These are phyloP conservation scores for Luperina testacea DNA, from an alignment of 2,888 invertebrate genomes.

Conservation along the genomic window DNA sequence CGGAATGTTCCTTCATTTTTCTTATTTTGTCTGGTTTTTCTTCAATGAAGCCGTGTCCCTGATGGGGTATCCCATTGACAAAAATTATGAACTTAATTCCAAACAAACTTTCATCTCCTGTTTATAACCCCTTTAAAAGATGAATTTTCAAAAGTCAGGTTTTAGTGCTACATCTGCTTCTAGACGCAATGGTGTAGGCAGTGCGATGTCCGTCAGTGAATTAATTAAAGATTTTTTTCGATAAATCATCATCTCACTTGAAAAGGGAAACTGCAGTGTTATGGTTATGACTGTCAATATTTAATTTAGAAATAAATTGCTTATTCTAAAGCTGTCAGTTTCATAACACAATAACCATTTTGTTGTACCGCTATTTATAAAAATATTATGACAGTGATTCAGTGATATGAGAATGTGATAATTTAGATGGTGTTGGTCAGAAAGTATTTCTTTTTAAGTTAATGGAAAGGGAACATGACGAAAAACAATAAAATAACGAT, in stretches of 20 bases:
- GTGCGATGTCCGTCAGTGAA: background rate
- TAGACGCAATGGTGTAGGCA: background rate
- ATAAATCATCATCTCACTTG: background rate
- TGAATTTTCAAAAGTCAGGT: no score
- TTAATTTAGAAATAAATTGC: slow-evolving; percentile 1
- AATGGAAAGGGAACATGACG: slow-evolving; percentile 2
- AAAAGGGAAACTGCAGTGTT: background rate
- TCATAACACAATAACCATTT: slow-evolving; percentile 8
- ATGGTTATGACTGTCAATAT: background rate
- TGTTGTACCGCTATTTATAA: background rate
- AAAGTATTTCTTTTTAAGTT: slow-evolving; percentile 7
- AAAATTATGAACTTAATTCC: background rate
- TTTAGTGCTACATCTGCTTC: background rate
- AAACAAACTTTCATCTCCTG: background rate
- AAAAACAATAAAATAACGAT: no score
- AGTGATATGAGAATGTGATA: background rate
- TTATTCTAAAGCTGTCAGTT: slow-evolving; percentile 27
- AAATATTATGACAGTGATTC: slow-evolving; percentile 30
- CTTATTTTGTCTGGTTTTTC: background rate
- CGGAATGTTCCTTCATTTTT: background rate
- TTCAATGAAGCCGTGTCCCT: background rate
- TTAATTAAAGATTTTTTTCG: background rate
- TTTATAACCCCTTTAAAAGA: background rate
- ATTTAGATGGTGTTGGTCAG: background rate
- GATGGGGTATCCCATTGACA: background rate